phyloP scores from a whole-genome alignment of 1,140 invertebrate species.

The Formica exsecta region DNA sequence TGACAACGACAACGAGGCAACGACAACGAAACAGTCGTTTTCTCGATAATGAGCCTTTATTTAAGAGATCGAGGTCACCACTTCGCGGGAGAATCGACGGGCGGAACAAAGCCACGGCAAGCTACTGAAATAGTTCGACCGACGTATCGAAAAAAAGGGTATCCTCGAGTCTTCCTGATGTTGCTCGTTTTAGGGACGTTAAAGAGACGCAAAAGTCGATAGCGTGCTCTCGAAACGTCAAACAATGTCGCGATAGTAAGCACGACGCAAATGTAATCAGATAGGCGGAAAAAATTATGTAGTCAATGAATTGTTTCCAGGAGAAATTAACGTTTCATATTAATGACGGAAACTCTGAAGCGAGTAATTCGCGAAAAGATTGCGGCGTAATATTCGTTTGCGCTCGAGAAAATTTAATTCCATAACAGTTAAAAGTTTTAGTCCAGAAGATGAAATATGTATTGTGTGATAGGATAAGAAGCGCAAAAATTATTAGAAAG shows the following conservation, averaged over 20 bases:
- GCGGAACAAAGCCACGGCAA: constrained; percentile 71
- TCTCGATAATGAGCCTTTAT: constrained; percentile 73
- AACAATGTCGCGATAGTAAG: constrained; percentile 4
- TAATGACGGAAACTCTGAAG: background rate
- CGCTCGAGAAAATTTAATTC: constrained; percentile 4
- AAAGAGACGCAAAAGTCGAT: constrained; percentile 39
- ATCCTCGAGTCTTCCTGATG: background rate
- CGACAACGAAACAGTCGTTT: constrained; percentile 51
- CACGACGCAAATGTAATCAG: background rate
- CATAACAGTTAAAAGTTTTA: background rate
- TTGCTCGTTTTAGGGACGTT: constrained; percentile 46
- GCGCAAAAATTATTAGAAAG: background rate
- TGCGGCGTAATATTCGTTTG: background rate
- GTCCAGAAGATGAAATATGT: too few relatives aligned
- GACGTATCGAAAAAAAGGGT: constrained; percentile 41
- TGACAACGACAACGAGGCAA: constrained; percentile 18
- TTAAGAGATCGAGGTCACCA: constrained; percentile 74
- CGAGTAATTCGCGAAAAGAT: background rate
- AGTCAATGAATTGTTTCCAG: background rate
- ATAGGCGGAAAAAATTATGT: constrained; percentile 17
- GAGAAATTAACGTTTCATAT: constrained; percentile 10
- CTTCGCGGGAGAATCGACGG: constrained; percentile 66
- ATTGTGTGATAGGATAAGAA: background rate
- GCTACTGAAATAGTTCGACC: constrained; percentile 59
- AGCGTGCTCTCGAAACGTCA: constrained; percentile 26